Evolutionary conservation across 2,797 vertebrate species (phyloP), one percentile per base, ranked within the genome.

Genomic region (Adrianichthys oophorus): DNA sequence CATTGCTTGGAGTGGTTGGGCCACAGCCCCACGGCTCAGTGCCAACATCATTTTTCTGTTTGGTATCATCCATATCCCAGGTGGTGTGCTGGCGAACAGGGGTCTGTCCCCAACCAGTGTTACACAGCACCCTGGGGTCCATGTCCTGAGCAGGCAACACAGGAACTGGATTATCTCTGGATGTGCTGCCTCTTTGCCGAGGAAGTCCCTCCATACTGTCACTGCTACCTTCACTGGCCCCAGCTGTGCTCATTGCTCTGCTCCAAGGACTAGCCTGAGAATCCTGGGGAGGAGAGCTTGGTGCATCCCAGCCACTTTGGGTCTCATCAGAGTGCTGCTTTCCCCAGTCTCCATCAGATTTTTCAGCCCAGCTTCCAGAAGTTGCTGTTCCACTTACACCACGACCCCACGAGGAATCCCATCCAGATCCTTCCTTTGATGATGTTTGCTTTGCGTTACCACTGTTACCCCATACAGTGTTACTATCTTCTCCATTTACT

Each of bases 21-120:
- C 90, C 90, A 78, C 94, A 93, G 76, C 94, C 86, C 94, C 94
- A 74, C 85, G 91, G 84, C 84, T 93, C 91, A 92, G 90, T 75
- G 87, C 88, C 86, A 90, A 75, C 49, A 82, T 95, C 94, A 86
- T 93, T 93, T 90, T 96, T 97, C 70, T 89, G 87, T 69, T 95
- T 94, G 73, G 93, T 89, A 21, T 93, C 72, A 57, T 94, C 90
- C 0, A 92, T 98, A 70, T 98, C 95, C 98, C 98, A 99, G 83
- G 96, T 92, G 73, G 96, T 98, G 90, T 99, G 95, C 85, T 99
- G 98, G 83, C 95, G 96, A 80, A 99, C 94, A 63, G 96, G 96
- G 79, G 95, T 99, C 91, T 98, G 97, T 83, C 98, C 98, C 98
- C 98, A 99, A 42, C 98, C 98, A 58, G 94, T 95, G 91, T 99